Evolutionary conservation across 1,140 invertebrate genomes (phyloP).

Genomic region (Hormaphis cornu): DNA sequence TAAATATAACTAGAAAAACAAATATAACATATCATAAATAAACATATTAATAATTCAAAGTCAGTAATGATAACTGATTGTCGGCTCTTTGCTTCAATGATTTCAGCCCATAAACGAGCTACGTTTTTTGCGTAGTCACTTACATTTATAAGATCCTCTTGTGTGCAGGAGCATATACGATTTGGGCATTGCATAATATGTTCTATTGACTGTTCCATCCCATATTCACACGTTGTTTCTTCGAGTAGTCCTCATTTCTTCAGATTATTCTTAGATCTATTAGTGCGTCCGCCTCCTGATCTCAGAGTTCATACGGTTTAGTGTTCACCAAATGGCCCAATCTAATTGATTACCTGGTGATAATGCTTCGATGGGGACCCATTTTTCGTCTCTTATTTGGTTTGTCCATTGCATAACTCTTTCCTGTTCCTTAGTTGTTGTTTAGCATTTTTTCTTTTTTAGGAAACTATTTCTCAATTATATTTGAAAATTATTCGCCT

Average conservation of each 20-base stretch:
- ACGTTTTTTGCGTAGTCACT: neutral
- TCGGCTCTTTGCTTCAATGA: neutral
- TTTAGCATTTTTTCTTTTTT: neutral
- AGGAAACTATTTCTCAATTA: conserved; percentile 6
- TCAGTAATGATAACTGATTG: neutral
- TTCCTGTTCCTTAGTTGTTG: conserved; percentile 9
- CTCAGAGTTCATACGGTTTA: neutral
- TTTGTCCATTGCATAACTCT: neutral
- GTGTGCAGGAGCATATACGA: neutral
- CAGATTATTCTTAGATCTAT: neutral
- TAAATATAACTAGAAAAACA: neutral
- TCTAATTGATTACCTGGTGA: neutral
- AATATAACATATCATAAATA: neutral
- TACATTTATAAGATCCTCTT: neutral
- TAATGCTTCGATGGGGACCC: neutral
- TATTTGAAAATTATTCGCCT: neutral
- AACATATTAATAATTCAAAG: neutral
- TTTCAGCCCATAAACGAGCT: neutral
- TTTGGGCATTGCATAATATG: neutral
- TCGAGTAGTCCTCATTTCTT: neutral
- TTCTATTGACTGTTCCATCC: neutral
- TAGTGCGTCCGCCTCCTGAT: neutral
- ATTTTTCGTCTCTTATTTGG: neutral
- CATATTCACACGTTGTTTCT: neutral
- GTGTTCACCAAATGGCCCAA: neutral